Evolutionary conservation across 2,113 vertebrate species (phyloP).

Genomic region (Notechis scutatus): DNA sequence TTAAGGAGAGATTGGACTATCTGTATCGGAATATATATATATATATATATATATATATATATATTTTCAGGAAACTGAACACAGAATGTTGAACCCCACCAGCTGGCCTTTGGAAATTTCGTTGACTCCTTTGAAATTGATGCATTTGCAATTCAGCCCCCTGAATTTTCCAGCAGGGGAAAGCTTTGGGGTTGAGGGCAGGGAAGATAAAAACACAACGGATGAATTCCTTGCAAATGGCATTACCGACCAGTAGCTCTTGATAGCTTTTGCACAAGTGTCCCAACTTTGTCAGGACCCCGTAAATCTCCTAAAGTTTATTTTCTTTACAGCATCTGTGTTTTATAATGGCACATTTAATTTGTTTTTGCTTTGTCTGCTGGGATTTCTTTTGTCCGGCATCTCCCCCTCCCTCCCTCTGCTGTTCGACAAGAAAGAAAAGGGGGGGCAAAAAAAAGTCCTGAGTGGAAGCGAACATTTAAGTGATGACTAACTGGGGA

Average conservation of each 20-base stretch:
- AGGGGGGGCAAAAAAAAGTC: background rate
- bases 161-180: slow-evolving; percentile 42
- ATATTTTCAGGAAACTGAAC: background rate
- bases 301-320: slow-evolving; percentile 92
- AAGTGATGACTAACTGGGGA: slow-evolving; percentile 83
- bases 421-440: slow-evolving; percentile 16
- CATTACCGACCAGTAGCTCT: slow-evolving; percentile 75
- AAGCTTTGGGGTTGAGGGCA: background rate
- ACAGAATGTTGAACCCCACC: background rate
- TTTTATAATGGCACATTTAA: slow-evolving; percentile 96
- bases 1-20: background rate
- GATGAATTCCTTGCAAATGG: slow-evolving; percentile 41
- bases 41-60: too few species aligned
- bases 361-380: slow-evolving; percentile 93
- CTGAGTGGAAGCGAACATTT: slow-evolving; percentile 81
- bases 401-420: slow-evolving; percentile 64
- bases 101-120: background rate
- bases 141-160: slow-evolving; percentile 57
- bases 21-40: background rate
- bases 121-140: slow-evolving; percentile 66
- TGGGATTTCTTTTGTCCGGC: slow-evolving; percentile 86
- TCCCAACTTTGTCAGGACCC: slow-evolving; percentile 80
- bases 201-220: slow-evolving; percentile 36
- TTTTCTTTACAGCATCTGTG: slow-evolving; percentile 97
- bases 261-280: slow-evolving; percentile 92